Base-by-base conservation (phyloP, 2,888 invertebrate genomes). In the Temnothorax ravouxi region DNA sequence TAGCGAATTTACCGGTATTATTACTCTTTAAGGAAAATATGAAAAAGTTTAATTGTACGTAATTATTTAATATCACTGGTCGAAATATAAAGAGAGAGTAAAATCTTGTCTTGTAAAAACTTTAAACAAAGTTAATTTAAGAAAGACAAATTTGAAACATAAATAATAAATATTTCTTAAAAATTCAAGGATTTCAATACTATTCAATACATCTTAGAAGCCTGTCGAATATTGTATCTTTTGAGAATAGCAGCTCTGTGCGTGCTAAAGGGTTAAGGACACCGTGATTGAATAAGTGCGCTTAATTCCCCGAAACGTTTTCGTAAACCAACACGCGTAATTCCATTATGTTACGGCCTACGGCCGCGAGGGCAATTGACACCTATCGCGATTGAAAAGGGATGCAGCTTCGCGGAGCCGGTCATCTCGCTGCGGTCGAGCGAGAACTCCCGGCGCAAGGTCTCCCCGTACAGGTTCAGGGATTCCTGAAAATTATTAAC, bases 401-500 rank as follows among this genome's bases (percentile, higher is more conserved):
- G 71, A 67, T 34, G 76, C 38, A 69, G 56, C 38, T 69, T 64
- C 13, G 29, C 34, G 34, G 18, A 29, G 69, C 29, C 69, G 77
- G n/a, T 54, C 54, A 67, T 67, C 44, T 21, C 80, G 47, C 6
- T 9, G 47, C 18, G 9, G 5, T 44, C 29, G 41, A 44, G 67
- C 72, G 62, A 74, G 72, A 81, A 56, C 29, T 29, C 29, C 29
- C 69, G 47, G 34, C 44, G 61, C 47, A 47, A 54, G 62, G 59
- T 80, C 72, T 59, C 44, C 52, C 11, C 21, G 54, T 66, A 66
- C 34, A 61, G 52, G 72, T 84, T 89, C 84, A 85, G 83, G 84
- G 88, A 89, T 92, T 92, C 90, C 84, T 74, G 85, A 91, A 91
- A 92, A 90, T 90, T 88, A 92, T 92, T 92, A 91, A 89, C 90